Conservation (phyloP, 2,113 vertebrate species). For the Nibea albiflora region DNA sequence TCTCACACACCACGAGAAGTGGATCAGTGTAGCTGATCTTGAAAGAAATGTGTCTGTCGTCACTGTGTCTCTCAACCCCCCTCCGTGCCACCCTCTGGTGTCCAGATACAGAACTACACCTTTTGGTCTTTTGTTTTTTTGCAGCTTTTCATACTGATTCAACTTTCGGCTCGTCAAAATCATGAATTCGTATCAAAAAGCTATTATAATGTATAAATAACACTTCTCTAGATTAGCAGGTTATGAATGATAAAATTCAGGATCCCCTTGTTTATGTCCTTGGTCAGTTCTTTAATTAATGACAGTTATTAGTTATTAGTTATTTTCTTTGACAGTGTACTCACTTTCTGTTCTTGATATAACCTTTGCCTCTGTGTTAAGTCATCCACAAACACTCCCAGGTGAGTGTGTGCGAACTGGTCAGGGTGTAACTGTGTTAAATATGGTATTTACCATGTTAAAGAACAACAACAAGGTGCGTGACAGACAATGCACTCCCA, state of each 20-base stretch:
- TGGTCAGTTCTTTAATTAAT: neutral
- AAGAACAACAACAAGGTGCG: neutral
- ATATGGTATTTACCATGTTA: neutral
- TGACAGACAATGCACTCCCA: neutral
- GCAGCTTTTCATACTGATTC: neutral
- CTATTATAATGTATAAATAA: neutral
- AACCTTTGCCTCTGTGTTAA: neutral
- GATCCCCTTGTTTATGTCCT: neutral
- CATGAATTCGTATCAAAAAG: too few relatives aligned
- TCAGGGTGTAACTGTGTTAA: slow-evolving; percentile 6
- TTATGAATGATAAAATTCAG: neutral
- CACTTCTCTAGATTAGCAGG: neutral
- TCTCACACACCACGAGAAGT: too few relatives aligned
- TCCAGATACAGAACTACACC: neutral
- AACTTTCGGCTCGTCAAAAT: too few relatives aligned
- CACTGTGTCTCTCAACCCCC: neutral
- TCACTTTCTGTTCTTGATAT: neutral
- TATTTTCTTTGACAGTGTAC: too few relatives aligned
- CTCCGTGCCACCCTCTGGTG: neutral
- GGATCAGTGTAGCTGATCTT: neutral
- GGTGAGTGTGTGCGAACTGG: neutral
- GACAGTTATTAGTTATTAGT: too few relatives aligned
- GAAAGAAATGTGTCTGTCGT: neutral
- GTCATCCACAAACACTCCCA: neutral
- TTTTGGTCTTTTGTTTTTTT: neutral